Conservation (phyloP, 2,888 invertebrate species). For the Cosmia trapezina region DNA sequence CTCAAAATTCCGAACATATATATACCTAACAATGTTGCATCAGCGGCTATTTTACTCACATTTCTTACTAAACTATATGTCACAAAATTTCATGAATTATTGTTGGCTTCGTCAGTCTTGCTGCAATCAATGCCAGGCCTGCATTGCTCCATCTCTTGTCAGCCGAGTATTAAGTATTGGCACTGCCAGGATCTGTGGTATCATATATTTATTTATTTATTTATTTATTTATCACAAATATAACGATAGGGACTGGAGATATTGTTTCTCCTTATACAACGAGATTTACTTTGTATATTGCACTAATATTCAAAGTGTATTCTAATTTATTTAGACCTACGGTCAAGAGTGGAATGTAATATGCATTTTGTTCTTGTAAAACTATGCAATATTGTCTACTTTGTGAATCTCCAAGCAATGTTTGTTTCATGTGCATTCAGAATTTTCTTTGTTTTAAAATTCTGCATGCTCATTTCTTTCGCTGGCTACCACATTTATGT, state of each 20-base stretch:
- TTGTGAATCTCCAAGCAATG: neutral
- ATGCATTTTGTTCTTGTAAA: conserved; percentile 25
- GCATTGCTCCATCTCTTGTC: conserved; percentile 15
- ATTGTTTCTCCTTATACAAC: conserved; percentile 29
- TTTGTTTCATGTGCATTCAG: conserved; percentile 6
- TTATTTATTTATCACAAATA: too few species aligned
- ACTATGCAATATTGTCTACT: conserved; percentile 14
- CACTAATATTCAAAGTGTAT: neutral
- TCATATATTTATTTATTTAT: too few species aligned
- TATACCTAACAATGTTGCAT: neutral
- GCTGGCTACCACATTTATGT: neutral
- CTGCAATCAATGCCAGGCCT: conserved; percentile 1
- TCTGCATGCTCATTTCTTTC: conserved; percentile 18
- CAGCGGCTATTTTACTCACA: neutral
- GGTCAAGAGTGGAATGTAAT: conserved; percentile 18
- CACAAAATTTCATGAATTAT: neutral
- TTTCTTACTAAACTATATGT: too few species aligned
- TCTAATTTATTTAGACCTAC: conserved; percentile 15
- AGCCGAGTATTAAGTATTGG: conserved; percentile 8
- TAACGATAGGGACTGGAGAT: neutral
- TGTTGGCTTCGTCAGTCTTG: neutral
- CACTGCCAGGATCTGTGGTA: conserved; percentile 6
- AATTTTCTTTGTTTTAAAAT: conserved; percentile 34
- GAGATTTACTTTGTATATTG: conserved; percentile 22
- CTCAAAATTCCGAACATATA: neutral